phyloP scores from a whole-genome alignment of 1,140 invertebrate genomes.

The Drosophila neocordata region DNA sequence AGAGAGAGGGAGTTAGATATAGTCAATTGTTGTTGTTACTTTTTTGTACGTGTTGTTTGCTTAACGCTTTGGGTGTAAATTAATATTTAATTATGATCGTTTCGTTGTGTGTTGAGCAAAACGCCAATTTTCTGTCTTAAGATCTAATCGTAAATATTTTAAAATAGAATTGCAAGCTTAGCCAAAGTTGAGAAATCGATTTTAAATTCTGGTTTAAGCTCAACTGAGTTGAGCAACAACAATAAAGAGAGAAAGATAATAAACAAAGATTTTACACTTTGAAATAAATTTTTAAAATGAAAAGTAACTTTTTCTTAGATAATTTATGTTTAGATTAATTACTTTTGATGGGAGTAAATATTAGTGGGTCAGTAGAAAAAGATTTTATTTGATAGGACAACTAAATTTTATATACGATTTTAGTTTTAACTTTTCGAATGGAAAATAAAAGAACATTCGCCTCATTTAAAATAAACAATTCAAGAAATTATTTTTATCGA shows the following conservation, averaged over 20 bases:
- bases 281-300: background rate
- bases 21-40: conserved; percentile 30
- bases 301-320: background rate
- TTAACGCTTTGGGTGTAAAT: conserved; percentile 76
- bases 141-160: conserved; percentile 61
- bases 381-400: no score
- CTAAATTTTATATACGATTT: no score
- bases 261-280: background rate
- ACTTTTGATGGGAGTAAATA: no score
- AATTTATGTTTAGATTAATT: conserved; percentile 5
- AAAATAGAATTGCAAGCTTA: conserved; percentile 50
- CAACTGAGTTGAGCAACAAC: background rate
- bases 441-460: no score
- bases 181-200: conserved; percentile 43
- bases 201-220: conserved; percentile 20
- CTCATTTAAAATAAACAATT: no score
- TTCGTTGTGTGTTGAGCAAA: conserved; percentile 57
- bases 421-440: no score
- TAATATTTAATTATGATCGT: conserved; percentile 78
- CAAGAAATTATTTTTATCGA: no score
- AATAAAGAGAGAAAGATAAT: background rate
- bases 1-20: conserved; percentile 28
- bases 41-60: conserved; percentile 70
- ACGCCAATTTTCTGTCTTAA: conserved; percentile 62
- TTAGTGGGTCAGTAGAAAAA: no score